Conservation (phyloP, 2,113 vertebrate species). For the Aptenodytes patagonicus region DNA sequence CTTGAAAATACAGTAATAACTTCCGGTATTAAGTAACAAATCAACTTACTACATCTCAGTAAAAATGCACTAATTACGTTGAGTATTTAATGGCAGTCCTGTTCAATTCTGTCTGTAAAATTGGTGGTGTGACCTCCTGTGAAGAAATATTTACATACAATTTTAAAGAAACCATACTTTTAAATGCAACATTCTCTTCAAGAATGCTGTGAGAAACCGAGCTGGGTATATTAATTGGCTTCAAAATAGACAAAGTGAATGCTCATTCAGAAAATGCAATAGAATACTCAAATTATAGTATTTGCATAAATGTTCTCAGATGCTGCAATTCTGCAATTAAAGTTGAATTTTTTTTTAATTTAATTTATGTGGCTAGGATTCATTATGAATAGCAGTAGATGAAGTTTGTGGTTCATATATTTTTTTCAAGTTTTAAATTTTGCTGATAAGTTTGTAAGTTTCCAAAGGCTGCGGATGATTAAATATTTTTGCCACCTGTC, state of each 20-base stretch:
- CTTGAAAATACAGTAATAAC: neutral
- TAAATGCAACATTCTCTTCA: neutral
- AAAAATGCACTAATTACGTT: neutral
- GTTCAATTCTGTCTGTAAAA: neutral
- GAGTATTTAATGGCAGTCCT: neutral
- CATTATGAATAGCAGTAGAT: neutral
- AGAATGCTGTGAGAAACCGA: neutral
- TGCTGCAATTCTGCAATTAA: neutral
- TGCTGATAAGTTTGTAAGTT: neutral
- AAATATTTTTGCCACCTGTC: neutral
- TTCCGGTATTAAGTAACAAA: neutral
- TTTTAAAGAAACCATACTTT: neutral
- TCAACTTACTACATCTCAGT: neutral
- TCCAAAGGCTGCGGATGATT: neutral
- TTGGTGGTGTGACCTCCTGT: neutral
- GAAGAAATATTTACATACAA: neutral
- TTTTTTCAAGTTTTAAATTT: neutral
- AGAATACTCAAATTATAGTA: neutral
- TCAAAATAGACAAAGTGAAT: neutral
- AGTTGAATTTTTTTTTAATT: neutral
- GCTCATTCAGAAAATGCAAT: neutral
- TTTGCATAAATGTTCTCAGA: neutral
- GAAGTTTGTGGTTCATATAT: neutral
- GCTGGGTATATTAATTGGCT: neutral
- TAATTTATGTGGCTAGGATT: neutral